phyloP scores from a whole-genome alignment of 2,888 invertebrate genomes.

The Volucella zonaria region DNA sequence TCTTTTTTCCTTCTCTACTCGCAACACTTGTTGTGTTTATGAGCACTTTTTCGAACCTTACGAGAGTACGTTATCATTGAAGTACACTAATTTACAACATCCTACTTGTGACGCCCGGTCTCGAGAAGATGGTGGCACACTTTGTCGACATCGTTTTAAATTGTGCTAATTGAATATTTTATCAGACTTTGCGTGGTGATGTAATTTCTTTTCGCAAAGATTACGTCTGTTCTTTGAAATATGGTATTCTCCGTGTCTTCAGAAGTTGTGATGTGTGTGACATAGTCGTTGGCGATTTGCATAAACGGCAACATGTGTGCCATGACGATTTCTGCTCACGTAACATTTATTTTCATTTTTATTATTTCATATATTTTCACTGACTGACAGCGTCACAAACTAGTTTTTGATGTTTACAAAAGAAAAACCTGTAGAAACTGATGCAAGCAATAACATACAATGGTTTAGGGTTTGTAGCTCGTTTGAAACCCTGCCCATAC shows the following conservation, averaged over 20 bases:
- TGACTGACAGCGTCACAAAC: too few species aligned
- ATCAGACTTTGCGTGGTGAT: constrained; percentile 44
- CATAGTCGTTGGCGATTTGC: background rate
- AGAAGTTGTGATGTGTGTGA: constrained; percentile 1
- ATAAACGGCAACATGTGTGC: too few species aligned
- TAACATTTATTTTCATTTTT: too few species aligned
- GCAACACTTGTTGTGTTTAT: background rate
- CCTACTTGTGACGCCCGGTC: constrained; percentile 44
- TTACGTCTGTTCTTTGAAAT: background rate
- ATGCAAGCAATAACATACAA: too few species aligned
- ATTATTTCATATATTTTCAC: too few species aligned
- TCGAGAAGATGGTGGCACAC: constrained; percentile 45
- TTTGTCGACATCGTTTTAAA: constrained; percentile 37
- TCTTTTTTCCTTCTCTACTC: background rate
- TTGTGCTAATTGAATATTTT: constrained; percentile 58
- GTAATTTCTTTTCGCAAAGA: constrained; percentile 36
- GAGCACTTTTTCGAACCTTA: background rate
- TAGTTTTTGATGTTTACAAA: too few species aligned
- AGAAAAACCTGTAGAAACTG: too few species aligned
- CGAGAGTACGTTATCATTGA: constrained; percentile 34
- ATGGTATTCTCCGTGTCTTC: background rate
- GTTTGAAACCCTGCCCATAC: too few species aligned
- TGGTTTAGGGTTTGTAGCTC: too few species aligned
- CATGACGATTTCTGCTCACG: too few species aligned
- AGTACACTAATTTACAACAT: constrained; percentile 58